Conservation (phyloP, 1,140 invertebrate genomes). For the Cylas formicarius region DNA sequence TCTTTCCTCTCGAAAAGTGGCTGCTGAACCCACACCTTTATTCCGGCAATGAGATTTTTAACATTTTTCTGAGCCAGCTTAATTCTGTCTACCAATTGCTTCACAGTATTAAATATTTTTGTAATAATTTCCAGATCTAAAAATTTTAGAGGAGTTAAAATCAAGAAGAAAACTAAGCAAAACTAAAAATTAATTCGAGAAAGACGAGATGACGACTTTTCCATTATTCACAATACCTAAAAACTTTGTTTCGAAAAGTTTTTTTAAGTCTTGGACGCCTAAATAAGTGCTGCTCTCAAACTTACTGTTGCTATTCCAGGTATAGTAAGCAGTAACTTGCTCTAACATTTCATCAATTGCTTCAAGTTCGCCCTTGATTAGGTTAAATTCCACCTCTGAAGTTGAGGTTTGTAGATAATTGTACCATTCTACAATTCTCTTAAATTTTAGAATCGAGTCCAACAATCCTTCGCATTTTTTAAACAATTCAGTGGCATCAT, state of each 20-base stretch:
- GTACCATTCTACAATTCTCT: slow-evolving; percentile 51
- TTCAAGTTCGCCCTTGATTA: slow-evolving; percentile 59
- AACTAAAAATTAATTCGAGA: background rate
- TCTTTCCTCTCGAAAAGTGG: slow-evolving; percentile 63
- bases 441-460: slow-evolving; percentile 43
- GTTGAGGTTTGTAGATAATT: slow-evolving; percentile 62
- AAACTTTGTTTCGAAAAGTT: no score
- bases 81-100: slow-evolving; percentile 56
- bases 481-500: slow-evolving; percentile 51
- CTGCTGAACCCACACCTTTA: slow-evolving; percentile 59
- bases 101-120: slow-evolving; percentile 37
- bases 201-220: background rate
- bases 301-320: slow-evolving; percentile 63
- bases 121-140: slow-evolving; percentile 30
- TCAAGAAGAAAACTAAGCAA: background rate
- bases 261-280: no score
- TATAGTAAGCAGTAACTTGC: slow-evolving; percentile 53
- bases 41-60: slow-evolving; percentile 51
- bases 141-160: slow-evolving; percentile 10
- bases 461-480: slow-evolving; percentile 47
- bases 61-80: slow-evolving; percentile 57
- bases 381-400: slow-evolving; percentile 57
- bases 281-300: no score
- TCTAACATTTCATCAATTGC: slow-evolving; percentile 56
- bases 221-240: no score